A percentile compares a stretch with the other conserved stretches of the same genome.
These are phyloP conservation scores for Falco naumanni DNA, from an alignment of 2,797 vertebrate genomes.

Conservation along the genomic window DNA sequence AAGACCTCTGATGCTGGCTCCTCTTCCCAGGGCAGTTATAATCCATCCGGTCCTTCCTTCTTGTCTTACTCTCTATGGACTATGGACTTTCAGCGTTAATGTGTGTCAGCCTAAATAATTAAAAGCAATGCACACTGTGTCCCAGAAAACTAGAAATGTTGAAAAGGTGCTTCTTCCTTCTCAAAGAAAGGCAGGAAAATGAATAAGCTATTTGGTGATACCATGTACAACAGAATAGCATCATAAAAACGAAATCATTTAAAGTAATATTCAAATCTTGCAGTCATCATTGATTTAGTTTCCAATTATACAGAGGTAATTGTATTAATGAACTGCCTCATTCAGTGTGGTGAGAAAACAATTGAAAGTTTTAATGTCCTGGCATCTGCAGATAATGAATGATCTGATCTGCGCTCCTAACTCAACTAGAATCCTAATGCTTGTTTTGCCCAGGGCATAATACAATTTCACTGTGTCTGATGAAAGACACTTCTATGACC, in stretches of 20 bases:
- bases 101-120: slow-evolving; percentile 4
- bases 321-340: slow-evolving; percentile 67
- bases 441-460: slow-evolving; percentile 17
- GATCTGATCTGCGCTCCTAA: slow-evolving; percentile 53
- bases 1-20: not conserved
- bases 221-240: slow-evolving; percentile 63
- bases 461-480: not conserved
- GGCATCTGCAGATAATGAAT: slow-evolving; percentile 68
- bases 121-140: not conserved
- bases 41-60: not conserved
- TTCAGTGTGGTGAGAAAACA: slow-evolving; percentile 72
- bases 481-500: not conserved
- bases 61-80: not conserved
- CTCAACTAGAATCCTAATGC: slow-evolving; percentile 58
- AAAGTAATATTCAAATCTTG: slow-evolving; percentile 71
- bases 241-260: slow-evolving; percentile 75
- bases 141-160: not conserved
- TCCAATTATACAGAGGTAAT: slow-evolving; percentile 77
- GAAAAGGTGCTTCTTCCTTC: not conserved
- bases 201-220: slow-evolving; percentile 65
- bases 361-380: slow-evolving; percentile 67
- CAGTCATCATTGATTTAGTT: slow-evolving; percentile 75
- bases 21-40: not conserved
- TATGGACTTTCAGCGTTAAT: not conserved
- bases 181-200: slow-evolving; percentile 63